phyloP scores from a whole-genome alignment of 2,888 invertebrate species.

The Lepidonotus clava region DNA sequence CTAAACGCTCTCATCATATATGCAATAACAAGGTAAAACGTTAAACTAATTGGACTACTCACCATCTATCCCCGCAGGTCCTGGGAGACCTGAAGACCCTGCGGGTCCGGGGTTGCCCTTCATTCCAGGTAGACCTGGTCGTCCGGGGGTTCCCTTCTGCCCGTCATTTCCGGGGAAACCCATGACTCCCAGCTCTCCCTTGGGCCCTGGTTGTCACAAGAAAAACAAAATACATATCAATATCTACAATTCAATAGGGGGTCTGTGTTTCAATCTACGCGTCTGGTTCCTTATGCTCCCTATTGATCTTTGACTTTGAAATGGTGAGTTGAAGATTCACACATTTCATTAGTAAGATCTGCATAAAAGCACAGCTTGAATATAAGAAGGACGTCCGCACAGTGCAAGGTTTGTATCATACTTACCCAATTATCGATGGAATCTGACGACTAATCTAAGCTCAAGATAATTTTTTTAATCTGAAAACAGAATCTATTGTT shows the following conservation, averaged over 20 bases:
- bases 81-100: conserved; percentile 73
- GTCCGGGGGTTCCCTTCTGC: conserved; percentile 10
- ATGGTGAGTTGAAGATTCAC: neutral
- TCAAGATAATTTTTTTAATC: no score
- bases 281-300: no score
- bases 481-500: no score
- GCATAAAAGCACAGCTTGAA: neutral
- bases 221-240: neutral
- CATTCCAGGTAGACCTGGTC: conserved; percentile 56
- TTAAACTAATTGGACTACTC: neutral
- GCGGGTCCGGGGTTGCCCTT: conserved; percentile 64
- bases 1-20: no score
- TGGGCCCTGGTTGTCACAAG: neutral
- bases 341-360: neutral
- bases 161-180: conserved; percentile 53
- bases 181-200: conserved; percentile 52
- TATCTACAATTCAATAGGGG: neutral
- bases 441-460: no score
- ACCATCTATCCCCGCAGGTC: conserved; percentile 68
- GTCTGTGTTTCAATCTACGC: neutral
- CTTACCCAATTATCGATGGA: no score
- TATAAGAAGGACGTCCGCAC: no score
- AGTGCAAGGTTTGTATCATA: no score
- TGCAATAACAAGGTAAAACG: no score
- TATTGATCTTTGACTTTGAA: neutral